These are phyloP conservation scores for Hydropsyche tenuis DNA, from an alignment of 1,140 invertebrate genomes.

Conservation along the genomic window DNA sequence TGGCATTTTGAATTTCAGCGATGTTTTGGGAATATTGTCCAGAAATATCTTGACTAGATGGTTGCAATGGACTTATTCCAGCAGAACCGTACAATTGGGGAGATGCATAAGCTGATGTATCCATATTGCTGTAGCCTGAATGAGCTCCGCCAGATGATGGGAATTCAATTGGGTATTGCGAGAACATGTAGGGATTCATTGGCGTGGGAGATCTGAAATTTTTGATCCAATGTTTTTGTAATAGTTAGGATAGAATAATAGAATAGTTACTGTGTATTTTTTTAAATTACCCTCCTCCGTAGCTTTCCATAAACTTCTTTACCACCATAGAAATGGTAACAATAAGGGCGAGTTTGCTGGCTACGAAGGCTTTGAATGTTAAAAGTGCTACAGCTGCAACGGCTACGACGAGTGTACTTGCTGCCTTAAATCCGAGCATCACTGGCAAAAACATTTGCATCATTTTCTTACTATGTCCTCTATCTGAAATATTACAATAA, in stretches of 20 bases:
- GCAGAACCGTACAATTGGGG: conserved; percentile 59
- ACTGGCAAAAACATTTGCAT: conserved; percentile 67
- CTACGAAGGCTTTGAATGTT: conserved; percentile 67
- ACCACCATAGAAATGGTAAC: conserved; percentile 65
- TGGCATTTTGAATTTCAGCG: conserved; percentile 55
- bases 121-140: conserved; percentile 60
- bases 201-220: conserved; percentile 59
- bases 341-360: conserved; percentile 68
- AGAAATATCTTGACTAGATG: conserved; percentile 53
- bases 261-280: not conserved
- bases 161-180: conserved; percentile 63
- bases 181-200: conserved; percentile 61
- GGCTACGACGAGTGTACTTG: conserved; percentile 64
- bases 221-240: not conserved
- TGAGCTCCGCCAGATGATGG: conserved; percentile 56
- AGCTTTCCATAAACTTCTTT: conserved; percentile 65
- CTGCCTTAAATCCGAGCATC: conserved; percentile 68
- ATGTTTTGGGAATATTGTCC: conserved; percentile 62
- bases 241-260: not conserved
- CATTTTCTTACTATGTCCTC: conserved; percentile 62
- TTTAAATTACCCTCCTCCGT: conserved; percentile 33
- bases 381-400: conserved; percentile 65
- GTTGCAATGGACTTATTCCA: conserved; percentile 53
- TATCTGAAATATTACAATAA: conserved; percentile 54
- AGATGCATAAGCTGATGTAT: conserved; percentile 55